Evolutionary conservation across 1,140 invertebrate genomes (phyloP), one percentile per base, ranked within the genome.

Genomic region (Papilio helenus): DNA sequence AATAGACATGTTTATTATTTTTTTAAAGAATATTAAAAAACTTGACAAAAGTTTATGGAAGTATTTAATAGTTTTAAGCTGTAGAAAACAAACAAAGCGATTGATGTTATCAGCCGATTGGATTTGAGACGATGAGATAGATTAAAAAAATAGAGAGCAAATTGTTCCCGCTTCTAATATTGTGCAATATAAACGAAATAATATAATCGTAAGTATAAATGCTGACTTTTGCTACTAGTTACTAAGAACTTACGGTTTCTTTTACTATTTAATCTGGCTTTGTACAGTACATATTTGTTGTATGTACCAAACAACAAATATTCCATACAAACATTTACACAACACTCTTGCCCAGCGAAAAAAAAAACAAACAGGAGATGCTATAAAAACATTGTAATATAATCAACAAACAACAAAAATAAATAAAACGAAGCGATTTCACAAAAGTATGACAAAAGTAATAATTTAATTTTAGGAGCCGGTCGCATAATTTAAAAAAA

Each of bases 1-100:
- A 68, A 68, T 68, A 68, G 58, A 68, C 5, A 68, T 68, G 61
- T 61, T 61, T 68, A 65, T 65, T 65, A 68, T 29, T 68, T 68
- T 29, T 26, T 2, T 61, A 49, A 18, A 49, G 0, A 49, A 49
- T 49, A 49, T 49, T 49, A 18, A 49, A 7, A 12, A 44, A 49
- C 46, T 23, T 58, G 5, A 14, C 61, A 16, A 18, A 68, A 68
- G 26, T 26, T 61, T 12, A 2, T 26, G n/a, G 51, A 58, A 14
- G 7, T 39, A 39, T 39, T 39, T 39, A 39, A 39, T 39, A 0
- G 7, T 39, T 39, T 39, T 39, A 39, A 7, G 34, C 34, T 39
- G 4, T 8, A 39, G 44, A 16, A 46, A 46, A 46, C 44, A 46
- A 16, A 46, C 12, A 39, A 9, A 26, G 2, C 34, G 26, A 46